A percentile compares a stretch with the other conserved stretches of the same genome.
Evolutionary conservation across 2,888 invertebrate genomes (phyloP).

Genomic region (Lasioglossum oenotherae): DNA sequence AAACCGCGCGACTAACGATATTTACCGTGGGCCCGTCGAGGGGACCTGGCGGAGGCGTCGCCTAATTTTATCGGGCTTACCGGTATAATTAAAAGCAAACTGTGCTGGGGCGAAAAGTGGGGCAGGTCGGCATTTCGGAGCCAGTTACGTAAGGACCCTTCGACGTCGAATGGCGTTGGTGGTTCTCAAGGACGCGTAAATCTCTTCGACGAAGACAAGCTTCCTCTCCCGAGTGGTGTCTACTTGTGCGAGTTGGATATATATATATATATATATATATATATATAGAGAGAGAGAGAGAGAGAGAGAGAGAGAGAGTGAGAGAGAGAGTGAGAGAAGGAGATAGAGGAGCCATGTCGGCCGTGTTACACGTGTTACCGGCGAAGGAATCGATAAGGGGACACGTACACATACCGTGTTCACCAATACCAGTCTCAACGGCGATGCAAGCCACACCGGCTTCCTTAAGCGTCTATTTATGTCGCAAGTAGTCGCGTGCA

Average conservation of each 20-base stretch:
- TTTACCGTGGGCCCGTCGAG: conserved; percentile 42
- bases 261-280: no score
- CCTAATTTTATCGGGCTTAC: conserved; percentile 54
- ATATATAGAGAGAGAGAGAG: not conserved
- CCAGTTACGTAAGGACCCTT: conserved; percentile 63
- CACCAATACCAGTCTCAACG: not conserved
- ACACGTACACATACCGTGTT: conserved; percentile 18
- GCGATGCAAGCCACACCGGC: conserved; percentile 22
- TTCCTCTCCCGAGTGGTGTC: not conserved
- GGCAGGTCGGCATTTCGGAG: conserved; percentile 64
- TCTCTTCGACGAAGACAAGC: conserved; percentile 49
- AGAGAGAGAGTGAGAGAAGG: not conserved
- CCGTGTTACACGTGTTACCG: conserved; percentile 37
- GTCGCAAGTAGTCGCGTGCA: conserved; percentile 72
- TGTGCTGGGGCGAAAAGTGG: conserved; percentile 60
- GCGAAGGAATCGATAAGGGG: conserved; percentile 53
- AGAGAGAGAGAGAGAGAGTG: not conserved
- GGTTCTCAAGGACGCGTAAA: conserved; percentile 68
- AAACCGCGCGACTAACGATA: conserved; percentile 58
- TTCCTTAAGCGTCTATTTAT: conserved; percentile 65
- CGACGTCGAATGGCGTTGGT: conserved; percentile 52
- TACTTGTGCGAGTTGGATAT: not conserved
- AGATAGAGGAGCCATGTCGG: conserved; percentile 1
- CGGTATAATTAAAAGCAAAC: conserved; percentile 71
- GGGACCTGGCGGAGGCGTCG: conserved; percentile 37